Evolutionary conservation across 2,113 vertebrate species (phyloP).

Genomic region (Pongo abelii): DNA sequence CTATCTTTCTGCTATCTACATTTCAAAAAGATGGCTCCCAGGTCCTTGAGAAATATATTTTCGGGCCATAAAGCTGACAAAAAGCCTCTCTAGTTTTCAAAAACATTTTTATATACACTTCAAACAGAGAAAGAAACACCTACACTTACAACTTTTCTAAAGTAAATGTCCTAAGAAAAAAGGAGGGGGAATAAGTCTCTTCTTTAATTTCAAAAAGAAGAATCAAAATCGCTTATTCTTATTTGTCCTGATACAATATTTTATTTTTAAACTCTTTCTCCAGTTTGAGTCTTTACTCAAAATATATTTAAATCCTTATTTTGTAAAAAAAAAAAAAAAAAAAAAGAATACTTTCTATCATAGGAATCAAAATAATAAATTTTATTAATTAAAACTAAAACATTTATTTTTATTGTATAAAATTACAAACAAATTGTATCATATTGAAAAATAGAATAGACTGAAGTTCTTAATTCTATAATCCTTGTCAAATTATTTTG

Average conservation of each 20-base stretch:
- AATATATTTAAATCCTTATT: too few relatives aligned
- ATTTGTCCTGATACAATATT: neutral
- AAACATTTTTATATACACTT: neutral
- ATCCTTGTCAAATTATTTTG: neutral
- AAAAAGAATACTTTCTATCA: too few relatives aligned
- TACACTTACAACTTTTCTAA: neutral
- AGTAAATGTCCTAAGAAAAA: neutral
- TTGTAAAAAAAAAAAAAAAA: neutral
- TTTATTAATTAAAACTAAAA: neutral
- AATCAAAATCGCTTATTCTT: neutral
- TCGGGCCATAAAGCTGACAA: neutral
- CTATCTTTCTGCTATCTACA: neutral
- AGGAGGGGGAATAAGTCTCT: neutral
- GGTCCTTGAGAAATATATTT: neutral
- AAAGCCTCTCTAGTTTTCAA: neutral
- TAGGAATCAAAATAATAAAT: neutral
- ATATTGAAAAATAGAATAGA: neutral
- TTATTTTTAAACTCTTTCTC: neutral
- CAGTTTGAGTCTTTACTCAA: neutral
- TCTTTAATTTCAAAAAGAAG: neutral
- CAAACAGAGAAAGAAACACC: neutral
- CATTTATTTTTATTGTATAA: neutral
- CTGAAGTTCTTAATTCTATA: neutral
- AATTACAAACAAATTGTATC: neutral
- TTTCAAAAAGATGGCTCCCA: neutral